These are phyloP conservation scores for Rhinogobio ventralis DNA, from an alignment of 2,797 vertebrate species.

Conservation along the genomic window DNA sequence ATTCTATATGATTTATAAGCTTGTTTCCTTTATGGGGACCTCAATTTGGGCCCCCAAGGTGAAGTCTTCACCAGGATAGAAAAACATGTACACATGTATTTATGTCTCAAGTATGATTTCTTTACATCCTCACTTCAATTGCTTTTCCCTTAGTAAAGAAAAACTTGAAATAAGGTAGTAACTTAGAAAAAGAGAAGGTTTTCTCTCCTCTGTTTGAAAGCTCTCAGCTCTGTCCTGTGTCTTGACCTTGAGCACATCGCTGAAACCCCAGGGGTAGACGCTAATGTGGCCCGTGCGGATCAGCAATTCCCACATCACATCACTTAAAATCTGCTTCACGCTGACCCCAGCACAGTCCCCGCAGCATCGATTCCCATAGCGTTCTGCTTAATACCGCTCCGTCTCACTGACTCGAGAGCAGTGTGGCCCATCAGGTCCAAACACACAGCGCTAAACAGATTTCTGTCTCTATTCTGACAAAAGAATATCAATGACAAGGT, in stretches of 20 bases:
- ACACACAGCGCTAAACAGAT: conserved; percentile 40
- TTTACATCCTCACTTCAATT: background rate
- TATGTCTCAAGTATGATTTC: too few relatives aligned
- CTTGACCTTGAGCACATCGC: conserved; percentile 48
- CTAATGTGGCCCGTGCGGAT: conserved; percentile 57
- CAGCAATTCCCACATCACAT: conserved; percentile 59
- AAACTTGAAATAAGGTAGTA: background rate
- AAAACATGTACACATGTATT: too few relatives aligned
- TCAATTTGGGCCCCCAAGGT: too few relatives aligned
- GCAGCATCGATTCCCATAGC: conserved; percentile 36
- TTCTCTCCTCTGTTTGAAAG: conserved; percentile 34
- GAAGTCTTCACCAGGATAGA: too few relatives aligned
- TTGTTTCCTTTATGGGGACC: too few relatives aligned
- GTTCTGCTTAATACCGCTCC: conserved; percentile 36
- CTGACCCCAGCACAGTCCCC: conserved; percentile 55
- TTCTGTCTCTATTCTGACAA: conserved; percentile 26
- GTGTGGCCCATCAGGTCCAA: conserved; percentile 36
- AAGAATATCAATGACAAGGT: conserved; percentile 6
- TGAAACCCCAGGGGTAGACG: conserved; percentile 46
- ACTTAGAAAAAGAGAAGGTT: background rate
- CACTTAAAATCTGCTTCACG: conserved; percentile 55
- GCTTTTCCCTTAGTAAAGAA: background rate
- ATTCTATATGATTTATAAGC: too few relatives aligned
- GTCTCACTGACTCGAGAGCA: conserved; percentile 50
- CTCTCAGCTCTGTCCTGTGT: conserved; percentile 40